Conservation (phyloP, 2,113 vertebrate species). For the Lepus timidus region DNA sequence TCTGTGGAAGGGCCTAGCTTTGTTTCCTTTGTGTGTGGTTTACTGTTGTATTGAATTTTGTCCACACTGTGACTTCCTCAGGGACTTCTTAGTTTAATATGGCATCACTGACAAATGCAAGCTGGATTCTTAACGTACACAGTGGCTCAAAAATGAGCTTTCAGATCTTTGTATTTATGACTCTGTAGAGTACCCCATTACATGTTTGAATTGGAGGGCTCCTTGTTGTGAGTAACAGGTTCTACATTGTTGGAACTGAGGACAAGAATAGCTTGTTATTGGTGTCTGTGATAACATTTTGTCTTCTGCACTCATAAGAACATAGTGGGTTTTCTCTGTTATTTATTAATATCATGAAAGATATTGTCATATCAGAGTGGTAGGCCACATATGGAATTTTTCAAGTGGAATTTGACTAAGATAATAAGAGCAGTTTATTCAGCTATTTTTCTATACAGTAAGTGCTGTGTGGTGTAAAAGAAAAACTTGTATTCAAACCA, state of each 20-base stretch:
- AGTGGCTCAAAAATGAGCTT: conserved; percentile 31
- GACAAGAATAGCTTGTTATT: conserved; percentile 53
- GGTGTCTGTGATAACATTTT: conserved; percentile 79
- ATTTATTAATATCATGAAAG: conserved; percentile 46
- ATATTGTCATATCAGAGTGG: neutral
- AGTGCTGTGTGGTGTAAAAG: neutral
- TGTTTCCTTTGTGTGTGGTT: conserved; percentile 22
- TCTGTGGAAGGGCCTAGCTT: neutral
- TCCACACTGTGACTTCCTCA: conserved; percentile 7
- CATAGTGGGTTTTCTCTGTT: conserved; percentile 8
- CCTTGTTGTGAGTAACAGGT: neutral
- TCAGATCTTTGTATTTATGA: conserved; percentile 51
- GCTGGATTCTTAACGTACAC: conserved; percentile 35
- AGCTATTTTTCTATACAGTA: neutral
- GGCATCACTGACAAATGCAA: neutral
- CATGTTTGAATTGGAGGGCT: no score
- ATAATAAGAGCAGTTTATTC: neutral
- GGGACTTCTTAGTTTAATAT: fast-evolving
- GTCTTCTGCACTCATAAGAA: conserved; percentile 28
- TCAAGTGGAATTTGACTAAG: conserved; percentile 55
- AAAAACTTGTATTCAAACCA: conserved; percentile 11
- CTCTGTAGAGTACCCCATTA: conserved; percentile 33
- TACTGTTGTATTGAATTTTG: conserved; percentile 37
- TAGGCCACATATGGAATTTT: conserved; percentile 11
- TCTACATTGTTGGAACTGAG: conserved; percentile 59